Evolutionary conservation across 2,797 vertebrate genomes (phyloP).

Genomic region (Anguilla pacifica): DNA sequence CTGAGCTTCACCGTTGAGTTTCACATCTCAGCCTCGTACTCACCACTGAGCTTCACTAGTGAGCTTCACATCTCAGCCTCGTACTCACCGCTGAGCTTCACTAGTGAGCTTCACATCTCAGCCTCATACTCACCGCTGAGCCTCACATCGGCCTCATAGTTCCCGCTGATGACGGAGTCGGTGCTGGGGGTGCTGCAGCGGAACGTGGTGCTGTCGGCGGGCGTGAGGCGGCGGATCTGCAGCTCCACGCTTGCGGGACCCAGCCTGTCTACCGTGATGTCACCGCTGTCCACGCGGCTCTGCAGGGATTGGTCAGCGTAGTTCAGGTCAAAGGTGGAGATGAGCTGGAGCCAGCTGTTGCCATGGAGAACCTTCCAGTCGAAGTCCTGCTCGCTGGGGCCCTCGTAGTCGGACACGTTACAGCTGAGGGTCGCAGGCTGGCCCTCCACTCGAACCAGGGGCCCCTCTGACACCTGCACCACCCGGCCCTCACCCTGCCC

Average conservation of each 20-base stretch:
- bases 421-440: conserved; percentile 84
- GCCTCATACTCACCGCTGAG: too few relatives aligned
- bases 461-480: conserved; percentile 82
- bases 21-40: too few relatives aligned
- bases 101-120: too few relatives aligned
- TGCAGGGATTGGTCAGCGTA: conserved; percentile 75
- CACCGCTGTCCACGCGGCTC: conserved; percentile 71
- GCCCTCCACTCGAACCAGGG: conserved; percentile 83
- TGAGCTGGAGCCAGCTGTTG: conserved; percentile 60
- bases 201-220: conserved; percentile 81
- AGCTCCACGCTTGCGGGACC: conserved; percentile 81
- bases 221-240: conserved; percentile 75
- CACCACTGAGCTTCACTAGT: too few relatives aligned
- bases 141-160: conserved; percentile 76
- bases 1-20: too few relatives aligned
- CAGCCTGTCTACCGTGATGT: conserved; percentile 75
- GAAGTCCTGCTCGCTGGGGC: conserved; percentile 93
- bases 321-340: conserved; percentile 85
- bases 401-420: conserved; percentile 83
- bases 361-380: conserved; percentile 80
- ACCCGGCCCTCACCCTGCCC: conserved; percentile 76
- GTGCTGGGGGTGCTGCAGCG: conserved; percentile 90
- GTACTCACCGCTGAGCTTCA: too few relatives aligned
- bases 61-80: too few relatives aligned
- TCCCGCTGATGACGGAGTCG: conserved; percentile 82